Conservation (phyloP, 1,140 invertebrate genomes). For the Papilio polytes region DNA sequence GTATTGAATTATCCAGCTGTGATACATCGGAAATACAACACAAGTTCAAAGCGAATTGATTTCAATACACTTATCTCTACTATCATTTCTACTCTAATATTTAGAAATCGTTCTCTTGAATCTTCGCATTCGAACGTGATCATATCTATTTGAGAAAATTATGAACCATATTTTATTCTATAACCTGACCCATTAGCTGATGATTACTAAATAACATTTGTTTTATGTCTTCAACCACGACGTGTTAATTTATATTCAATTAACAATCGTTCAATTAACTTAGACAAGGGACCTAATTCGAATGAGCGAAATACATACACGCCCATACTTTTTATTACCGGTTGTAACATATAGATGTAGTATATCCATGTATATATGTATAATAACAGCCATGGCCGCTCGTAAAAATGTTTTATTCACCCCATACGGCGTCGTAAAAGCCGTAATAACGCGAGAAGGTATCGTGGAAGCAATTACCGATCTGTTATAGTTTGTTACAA, state of each 20-base stretch:
- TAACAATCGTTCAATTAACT: conserved; percentile 9
- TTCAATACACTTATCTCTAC: not conserved
- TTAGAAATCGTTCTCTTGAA: not conserved
- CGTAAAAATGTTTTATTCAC: conserved; percentile 84
- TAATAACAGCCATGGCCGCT: conserved; percentile 79
- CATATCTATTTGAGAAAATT: not conserved
- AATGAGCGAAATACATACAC: conserved; percentile 30
- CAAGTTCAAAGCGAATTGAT: conserved; percentile 14
- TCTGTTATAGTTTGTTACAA: conserved; percentile 84
- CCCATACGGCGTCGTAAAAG: conserved; percentile 82
- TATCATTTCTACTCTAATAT: not conserved
- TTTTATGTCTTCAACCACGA: conserved; percentile 1
- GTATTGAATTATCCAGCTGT: conserved; percentile 66
- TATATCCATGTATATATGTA: conserved; percentile 56
- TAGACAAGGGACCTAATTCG: conserved; percentile 19
- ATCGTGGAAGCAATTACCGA: conserved; percentile 82
- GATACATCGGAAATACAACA: conserved; percentile 45
- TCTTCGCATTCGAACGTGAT: not conserved
- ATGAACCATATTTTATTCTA: not conserved
- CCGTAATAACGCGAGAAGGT: conserved; percentile 82
- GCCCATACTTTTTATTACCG: conserved; percentile 53
- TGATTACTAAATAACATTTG: not conserved
- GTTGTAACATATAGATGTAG: conserved; percentile 50
- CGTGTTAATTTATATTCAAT: conserved; percentile 2
- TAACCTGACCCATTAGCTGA: not conserved